Conservation (phyloP, 2,888 invertebrate genomes). For the Calliscelio sp. region DNA sequence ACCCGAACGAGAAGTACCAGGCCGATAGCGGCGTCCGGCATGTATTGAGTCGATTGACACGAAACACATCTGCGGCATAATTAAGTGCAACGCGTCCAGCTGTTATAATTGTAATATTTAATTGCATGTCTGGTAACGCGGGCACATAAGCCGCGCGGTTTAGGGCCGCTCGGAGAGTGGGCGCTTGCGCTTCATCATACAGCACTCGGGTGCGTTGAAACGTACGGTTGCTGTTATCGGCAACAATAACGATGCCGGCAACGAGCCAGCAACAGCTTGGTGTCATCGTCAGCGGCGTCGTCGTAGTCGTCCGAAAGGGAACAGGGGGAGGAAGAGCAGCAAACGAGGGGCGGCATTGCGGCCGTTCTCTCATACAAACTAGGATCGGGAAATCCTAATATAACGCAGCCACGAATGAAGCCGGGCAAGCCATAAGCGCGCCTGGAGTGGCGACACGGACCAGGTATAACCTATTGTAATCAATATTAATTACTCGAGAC, state of each 20-base stretch:
- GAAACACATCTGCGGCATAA: constrained; percentile 53
- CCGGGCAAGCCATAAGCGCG: constrained; percentile 77
- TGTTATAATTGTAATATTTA: constrained; percentile 70
- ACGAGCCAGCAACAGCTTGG: constrained; percentile 71
- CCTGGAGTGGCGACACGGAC: constrained; percentile 80
- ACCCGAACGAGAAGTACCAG: neutral
- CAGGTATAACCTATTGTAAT: constrained; percentile 85
- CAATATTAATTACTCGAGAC: constrained; percentile 86
- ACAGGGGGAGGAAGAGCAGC: neutral
- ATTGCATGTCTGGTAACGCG: constrained; percentile 67
- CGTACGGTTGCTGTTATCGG: constrained; percentile 69
- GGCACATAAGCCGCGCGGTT: constrained; percentile 61
- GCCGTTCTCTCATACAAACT: constrained; percentile 62
- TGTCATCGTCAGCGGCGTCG: constrained; percentile 65
- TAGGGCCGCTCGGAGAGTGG: constrained; percentile 36
- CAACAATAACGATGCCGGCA: constrained; percentile 69
- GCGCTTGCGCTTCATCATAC: constrained; percentile 62
- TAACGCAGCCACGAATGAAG: constrained; percentile 72
- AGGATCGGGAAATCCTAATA: constrained; percentile 72
- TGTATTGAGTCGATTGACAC: constrained; percentile 54
- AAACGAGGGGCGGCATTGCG: constrained; percentile 47
- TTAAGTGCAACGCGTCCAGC: constrained; percentile 60
- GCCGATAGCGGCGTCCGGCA: neutral
- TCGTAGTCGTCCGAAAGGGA: constrained; percentile 53
- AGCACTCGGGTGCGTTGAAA: constrained; percentile 58